phyloP scores from a whole-genome alignment of 2,888 invertebrate genomes.

The Coenonympha glycerion region DNA sequence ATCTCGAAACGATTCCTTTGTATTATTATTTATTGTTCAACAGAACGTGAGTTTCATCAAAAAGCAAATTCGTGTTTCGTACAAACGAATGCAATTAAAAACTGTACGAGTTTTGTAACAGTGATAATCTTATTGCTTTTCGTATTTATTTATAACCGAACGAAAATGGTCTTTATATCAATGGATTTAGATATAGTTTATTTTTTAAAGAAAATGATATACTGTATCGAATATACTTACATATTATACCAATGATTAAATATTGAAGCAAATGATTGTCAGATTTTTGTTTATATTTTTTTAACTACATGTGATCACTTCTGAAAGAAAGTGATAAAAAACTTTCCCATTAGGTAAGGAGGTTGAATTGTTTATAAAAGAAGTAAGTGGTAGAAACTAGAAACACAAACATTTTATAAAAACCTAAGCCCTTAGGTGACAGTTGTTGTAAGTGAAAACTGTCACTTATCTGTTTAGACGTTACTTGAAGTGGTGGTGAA shows the following conservation, averaged over 20 bases:
- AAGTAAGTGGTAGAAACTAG: too few relatives aligned
- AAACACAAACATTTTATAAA: too few relatives aligned
- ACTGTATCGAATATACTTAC: neutral
- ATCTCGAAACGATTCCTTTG: slow-evolving; percentile 4
- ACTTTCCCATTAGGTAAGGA: too few relatives aligned
- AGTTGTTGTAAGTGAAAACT: too few relatives aligned
- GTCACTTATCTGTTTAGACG: too few relatives aligned
- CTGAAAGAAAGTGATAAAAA: too few relatives aligned
- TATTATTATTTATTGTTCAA: slow-evolving; percentile 26
- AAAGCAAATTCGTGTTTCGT: slow-evolving; percentile 39
- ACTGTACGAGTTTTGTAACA: slow-evolving; percentile 24
- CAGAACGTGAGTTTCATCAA: slow-evolving; percentile 30
- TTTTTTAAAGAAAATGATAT: neutral
- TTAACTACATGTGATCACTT: too few relatives aligned
- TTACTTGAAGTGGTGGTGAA: too few relatives aligned
- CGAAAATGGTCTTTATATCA: neutral
- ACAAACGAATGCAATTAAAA: slow-evolving; percentile 52
- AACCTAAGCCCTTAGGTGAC: too few relatives aligned
- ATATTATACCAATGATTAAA: slow-evolving; percentile 4
- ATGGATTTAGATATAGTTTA: neutral
- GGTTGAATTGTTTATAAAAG: too few relatives aligned
- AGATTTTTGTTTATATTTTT: neutral
- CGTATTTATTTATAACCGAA: neutral
- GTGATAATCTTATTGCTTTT: slow-evolving; percentile 18
- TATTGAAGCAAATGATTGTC: slow-evolving; percentile 6